Percentiles rank a stretch among this genome's conserved stretches.
phyloP scores from a whole-genome alignment of 2,113 vertebrate genomes.

The Poeciliopsis occidentalis region DNA sequence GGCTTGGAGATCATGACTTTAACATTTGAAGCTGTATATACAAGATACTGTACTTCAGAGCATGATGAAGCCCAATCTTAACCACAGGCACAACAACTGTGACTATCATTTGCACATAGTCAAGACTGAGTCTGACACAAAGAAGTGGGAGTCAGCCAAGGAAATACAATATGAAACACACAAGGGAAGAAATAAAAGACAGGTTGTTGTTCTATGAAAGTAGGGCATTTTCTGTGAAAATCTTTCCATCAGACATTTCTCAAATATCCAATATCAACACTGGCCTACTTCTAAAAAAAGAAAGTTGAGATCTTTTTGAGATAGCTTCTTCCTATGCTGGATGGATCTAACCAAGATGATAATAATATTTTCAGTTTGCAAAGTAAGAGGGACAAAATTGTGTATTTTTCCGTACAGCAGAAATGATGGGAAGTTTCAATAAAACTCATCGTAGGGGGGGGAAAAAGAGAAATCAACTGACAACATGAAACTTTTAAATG shows the following conservation, averaged over 20 bases:
- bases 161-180: conserved; percentile 34
- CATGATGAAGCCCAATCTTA: conserved; percentile 7
- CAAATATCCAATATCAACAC: conserved; percentile 36
- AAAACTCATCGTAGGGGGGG: background rate
- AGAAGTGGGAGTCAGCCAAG: conserved; percentile 10
- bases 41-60: conserved; percentile 8
- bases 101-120: conserved; percentile 32
- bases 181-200: conserved; percentile 14
- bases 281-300: conserved; percentile 49
- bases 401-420: background rate
- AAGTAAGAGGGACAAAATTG: conserved; percentile 19
- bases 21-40: background rate
- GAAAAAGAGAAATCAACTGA: background rate
- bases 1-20: background rate
- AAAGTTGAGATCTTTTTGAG: conserved; percentile 12
- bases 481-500: background rate
- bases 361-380: conserved; percentile 7
- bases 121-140: conserved; percentile 21
- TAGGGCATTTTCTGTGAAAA: conserved; percentile 12
- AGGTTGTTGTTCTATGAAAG: conserved; percentile 29
- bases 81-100: conserved; percentile 12
- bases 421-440: background rate
- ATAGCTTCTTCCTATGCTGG: conserved; percentile 6
- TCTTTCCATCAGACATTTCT: conserved; percentile 17
- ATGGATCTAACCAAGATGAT: background rate